phyloP scores from a whole-genome alignment of 2,797 vertebrate genomes.

The Hippopotamyrus pictus region DNA sequence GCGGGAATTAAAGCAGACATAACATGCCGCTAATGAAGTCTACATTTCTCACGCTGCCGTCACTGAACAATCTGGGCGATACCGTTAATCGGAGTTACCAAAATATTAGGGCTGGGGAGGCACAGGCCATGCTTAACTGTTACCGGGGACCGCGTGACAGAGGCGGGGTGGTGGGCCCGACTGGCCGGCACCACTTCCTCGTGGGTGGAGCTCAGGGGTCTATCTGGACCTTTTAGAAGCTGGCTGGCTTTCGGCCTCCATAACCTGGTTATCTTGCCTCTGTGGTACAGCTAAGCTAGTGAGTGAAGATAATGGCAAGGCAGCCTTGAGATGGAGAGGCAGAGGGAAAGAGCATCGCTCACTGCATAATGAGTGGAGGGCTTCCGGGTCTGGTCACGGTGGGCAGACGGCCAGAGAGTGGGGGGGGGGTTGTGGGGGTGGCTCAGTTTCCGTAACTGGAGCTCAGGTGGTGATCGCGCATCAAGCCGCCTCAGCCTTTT shows the following conservation, averaged over 20 bases:
- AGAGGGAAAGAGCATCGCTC: not conserved
- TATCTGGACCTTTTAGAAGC: not conserved
- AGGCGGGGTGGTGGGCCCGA: not conserved
- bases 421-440: not conserved
- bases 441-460: not conserved
- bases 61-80: not conserved
- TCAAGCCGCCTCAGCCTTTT: not conserved
- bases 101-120: not conserved
- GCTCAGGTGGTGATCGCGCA: not conserved
- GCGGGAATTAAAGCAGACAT: conserved; percentile 2
- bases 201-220: not conserved
- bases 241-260: not conserved
- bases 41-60: not conserved
- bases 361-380: not conserved
- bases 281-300: not conserved
- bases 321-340: not conserved
- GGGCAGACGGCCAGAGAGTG: not conserved
- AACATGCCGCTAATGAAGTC: not conserved
- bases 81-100: not conserved
- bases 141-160: not conserved
- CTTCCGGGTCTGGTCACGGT: not conserved
- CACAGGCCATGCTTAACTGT: not conserved
- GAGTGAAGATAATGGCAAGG: not conserved
- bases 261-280: not conserved
- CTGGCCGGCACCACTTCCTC: not conserved